phyloP scores from a whole-genome alignment of 2,113 vertebrate species.

The Hemiscyllium ocellatum region DNA sequence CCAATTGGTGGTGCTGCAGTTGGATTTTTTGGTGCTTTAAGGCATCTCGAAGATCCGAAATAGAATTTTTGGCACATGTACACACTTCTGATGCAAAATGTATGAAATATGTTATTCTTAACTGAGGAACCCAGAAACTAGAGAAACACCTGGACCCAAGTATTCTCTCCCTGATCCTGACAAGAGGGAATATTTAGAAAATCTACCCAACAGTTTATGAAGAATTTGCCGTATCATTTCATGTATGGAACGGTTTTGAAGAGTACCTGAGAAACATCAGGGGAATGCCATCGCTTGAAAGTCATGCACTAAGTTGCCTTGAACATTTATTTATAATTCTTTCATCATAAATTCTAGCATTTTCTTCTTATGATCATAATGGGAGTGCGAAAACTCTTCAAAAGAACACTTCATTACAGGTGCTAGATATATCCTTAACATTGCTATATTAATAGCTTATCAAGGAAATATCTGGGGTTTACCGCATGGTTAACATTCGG shows the following conservation, averaged over 20 bases:
- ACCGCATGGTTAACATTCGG: neutral
- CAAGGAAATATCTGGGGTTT: constrained; percentile 26
- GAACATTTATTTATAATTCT: neutral
- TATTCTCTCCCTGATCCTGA: too few relatives aligned
- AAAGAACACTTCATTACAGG: neutral
- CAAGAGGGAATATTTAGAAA: neutral
- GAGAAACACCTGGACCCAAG: too few relatives aligned
- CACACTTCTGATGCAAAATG: too few relatives aligned
- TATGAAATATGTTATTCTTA: too few relatives aligned
- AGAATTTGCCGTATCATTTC: neutral
- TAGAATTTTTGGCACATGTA: too few relatives aligned
- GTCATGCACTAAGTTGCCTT: neutral
- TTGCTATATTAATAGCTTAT: neutral
- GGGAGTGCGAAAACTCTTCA: neutral
- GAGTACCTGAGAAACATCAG: neutral
- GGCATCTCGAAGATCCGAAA: too few relatives aligned
- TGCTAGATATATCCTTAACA: neutral
- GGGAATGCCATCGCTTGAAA: neutral
- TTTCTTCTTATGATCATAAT: neutral
- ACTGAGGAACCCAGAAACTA: too few relatives aligned
- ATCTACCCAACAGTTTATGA: neutral
- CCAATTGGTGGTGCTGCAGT: too few relatives aligned
- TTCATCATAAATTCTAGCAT: neutral
- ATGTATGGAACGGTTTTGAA: neutral
- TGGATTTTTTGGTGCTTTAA: too few relatives aligned